These are phyloP conservation scores for Tiliacea citrago DNA, from an alignment of 2,888 invertebrate species.

Conservation along the genomic window DNA sequence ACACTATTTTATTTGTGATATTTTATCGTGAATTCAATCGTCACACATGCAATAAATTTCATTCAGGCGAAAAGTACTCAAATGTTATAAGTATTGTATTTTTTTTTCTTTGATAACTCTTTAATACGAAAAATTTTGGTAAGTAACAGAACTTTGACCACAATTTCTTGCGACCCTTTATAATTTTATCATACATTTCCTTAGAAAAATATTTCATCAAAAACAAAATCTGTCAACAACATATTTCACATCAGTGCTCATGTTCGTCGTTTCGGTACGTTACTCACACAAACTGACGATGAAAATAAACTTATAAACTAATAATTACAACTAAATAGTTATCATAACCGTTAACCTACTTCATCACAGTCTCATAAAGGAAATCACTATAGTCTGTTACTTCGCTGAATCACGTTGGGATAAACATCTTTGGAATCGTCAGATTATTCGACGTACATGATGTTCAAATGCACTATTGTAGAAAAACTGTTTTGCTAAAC, in stretches of 20 bases:
- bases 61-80: constrained; percentile 34
- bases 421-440: constrained; percentile 61
- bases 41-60: constrained; percentile 46
- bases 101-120: constrained; percentile 5
- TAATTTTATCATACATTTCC: constrained; percentile 16
- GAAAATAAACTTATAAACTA: constrained; percentile 56
- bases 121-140: constrained; percentile 5
- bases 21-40: constrained; percentile 14
- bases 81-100: constrained; percentile 22
- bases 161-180: constrained; percentile 19
- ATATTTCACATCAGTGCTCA: constrained; percentile 5
- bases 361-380: constrained; percentile 87
- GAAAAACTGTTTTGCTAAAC: constrained; percentile 48
- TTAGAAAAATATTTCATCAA: constrained; percentile 31
- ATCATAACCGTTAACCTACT: constrained; percentile 73
- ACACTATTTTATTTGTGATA: constrained; percentile 5
- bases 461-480: constrained; percentile 28
- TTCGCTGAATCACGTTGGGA: constrained; percentile 76
- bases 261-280: constrained; percentile 3
- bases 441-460: constrained; percentile 35
- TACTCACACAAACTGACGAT: constrained; percentile 36
- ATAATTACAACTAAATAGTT: constrained; percentile 61
- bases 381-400: constrained; percentile 82
- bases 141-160: background rate
- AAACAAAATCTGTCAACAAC: constrained; percentile 16